Base-by-base conservation (phyloP, 2,888 invertebrate species). In the Chrysomela aeneicollis region DNA sequence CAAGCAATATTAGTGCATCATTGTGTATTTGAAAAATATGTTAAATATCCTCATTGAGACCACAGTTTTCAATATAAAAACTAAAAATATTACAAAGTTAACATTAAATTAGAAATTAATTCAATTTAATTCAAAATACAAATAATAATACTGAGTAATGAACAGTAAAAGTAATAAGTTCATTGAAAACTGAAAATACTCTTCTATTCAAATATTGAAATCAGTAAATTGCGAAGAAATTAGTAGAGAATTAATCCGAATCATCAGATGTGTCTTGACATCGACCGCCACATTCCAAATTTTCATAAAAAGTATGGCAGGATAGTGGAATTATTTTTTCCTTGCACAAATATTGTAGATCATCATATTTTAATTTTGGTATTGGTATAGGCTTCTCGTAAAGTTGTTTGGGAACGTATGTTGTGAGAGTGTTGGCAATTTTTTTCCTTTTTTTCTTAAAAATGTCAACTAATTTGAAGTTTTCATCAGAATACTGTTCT, bases 381-480 rank as follows among this genome's bases (percentile, higher is more conserved):
- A 22, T 52, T 52, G 52, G 52, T 52, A 52, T 52, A 52, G 52
- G 52, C 30, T 52, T 52, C 26, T 52, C 26, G 52, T 52, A 26
- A 22, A 22, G 52, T 52, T 52, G 52, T 52, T 52, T 52, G 10
- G 52, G 52, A 52, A 52, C 22, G 26, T 21, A 52, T 52, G 52
- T 26, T 52, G 52, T 52, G 52, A 22, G 22, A 26, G 26, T 52
- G 42, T 42, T 42, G 17, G 42, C 3, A 42, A 42, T 42, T 42
- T 42, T 12, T 42, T 42, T 42, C 42, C 17, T 42, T 10, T 26
- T 26, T 52, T 52, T 21, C 22, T 21, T 52, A 52, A 19, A 52
- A 10, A 52, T 26, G 26, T 52, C 52, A 52, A 52, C 22, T n/a
- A 52, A 17, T 42, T 42, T 10, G 42, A 42, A 42, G 12, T 42